Percentiles rank a stretch among this genome's conserved stretches.
phyloP scores from a whole-genome alignment of 2,113 vertebrate species.

The Anhinga rufa region DNA sequence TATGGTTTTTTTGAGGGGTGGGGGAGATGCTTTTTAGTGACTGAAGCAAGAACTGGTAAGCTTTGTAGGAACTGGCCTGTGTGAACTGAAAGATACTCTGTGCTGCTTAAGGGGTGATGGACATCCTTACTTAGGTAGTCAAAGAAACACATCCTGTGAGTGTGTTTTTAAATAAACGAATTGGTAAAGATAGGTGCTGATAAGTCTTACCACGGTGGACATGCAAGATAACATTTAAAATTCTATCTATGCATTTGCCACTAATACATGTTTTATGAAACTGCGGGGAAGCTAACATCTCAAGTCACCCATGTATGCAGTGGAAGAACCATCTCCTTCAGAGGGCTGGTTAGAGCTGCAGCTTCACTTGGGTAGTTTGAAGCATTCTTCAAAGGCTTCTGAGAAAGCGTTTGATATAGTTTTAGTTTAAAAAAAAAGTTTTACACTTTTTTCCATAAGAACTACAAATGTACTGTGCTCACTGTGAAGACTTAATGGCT shows the following conservation, averaged over 20 bases:
- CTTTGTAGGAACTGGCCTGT: not conserved
- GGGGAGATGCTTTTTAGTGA: not conserved
- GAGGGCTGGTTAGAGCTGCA: not conserved
- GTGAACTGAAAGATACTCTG: not conserved
- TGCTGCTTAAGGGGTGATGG: not conserved
- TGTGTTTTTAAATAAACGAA: not conserved
- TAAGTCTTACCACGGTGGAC: not conserved
- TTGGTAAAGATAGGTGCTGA: not conserved
- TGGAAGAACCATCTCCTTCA: not conserved
- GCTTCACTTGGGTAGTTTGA: not conserved
- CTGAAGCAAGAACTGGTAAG: not conserved
- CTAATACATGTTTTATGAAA: not conserved
- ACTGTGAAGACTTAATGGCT: not conserved
- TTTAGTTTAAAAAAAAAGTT: not conserved
- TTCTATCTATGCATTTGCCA: not conserved
- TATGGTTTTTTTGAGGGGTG: not conserved
- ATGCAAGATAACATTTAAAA: not conserved
- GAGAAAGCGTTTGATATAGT: not conserved
- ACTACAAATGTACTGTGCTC: not conserved
- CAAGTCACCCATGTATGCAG: not conserved
- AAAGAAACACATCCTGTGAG: not conserved
- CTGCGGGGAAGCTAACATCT: not conserved
- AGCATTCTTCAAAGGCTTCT: slow-evolving; percentile 10
- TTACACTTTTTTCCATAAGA: not conserved
- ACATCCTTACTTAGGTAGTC: not conserved